phyloP scores from a whole-genome alignment of 2,888 invertebrate genomes.

The Drosophila neonasuta region DNA sequence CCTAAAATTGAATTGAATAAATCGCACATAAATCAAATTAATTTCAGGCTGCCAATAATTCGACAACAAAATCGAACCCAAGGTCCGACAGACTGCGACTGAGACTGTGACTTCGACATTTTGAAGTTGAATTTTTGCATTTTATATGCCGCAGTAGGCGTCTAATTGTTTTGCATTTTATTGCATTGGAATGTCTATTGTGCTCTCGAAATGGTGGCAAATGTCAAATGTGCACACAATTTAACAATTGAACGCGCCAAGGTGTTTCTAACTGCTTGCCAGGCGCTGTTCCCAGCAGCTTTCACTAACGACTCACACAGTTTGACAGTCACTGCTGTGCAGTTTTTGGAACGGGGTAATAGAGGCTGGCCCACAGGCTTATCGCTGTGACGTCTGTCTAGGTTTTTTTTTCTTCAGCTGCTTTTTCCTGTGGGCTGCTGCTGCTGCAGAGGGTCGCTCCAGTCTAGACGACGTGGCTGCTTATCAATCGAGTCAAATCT shows the following conservation, averaged over 20 bases:
- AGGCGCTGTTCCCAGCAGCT: conserved; percentile 36
- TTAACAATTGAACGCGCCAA: conserved; percentile 17
- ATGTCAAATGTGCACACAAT: conserved; percentile 48
- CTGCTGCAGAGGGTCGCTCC: conserved; percentile 30
- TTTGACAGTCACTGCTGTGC: conserved; percentile 44
- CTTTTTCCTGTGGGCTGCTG: conserved; percentile 67
- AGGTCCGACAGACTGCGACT: conserved; percentile 45
- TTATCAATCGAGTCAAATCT: conserved; percentile 64
- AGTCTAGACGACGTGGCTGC: conserved; percentile 60
- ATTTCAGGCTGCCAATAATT: conserved; percentile 48
- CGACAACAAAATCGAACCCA: conserved; percentile 40
- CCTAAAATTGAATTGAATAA: conserved; percentile 39
- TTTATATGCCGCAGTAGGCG: conserved; percentile 62
- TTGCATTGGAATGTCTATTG: conserved; percentile 49
- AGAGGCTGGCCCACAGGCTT: conserved; percentile 28
- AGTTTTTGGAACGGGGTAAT: conserved; percentile 7
- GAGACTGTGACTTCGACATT: conserved; percentile 29
- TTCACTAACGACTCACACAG: conserved; percentile 55
- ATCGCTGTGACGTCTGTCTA: conserved; percentile 58
- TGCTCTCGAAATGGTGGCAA: conserved; percentile 47
- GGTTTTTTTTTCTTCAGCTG: conserved; percentile 25
- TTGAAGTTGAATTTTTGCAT: conserved; percentile 32
- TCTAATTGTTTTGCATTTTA: conserved; percentile 66
- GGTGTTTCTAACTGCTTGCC: conserved; percentile 29
- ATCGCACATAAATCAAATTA: conserved; percentile 57